Conservation (phyloP, 2,113 vertebrate genomes). For the Neolamprologus ventralis region DNA sequence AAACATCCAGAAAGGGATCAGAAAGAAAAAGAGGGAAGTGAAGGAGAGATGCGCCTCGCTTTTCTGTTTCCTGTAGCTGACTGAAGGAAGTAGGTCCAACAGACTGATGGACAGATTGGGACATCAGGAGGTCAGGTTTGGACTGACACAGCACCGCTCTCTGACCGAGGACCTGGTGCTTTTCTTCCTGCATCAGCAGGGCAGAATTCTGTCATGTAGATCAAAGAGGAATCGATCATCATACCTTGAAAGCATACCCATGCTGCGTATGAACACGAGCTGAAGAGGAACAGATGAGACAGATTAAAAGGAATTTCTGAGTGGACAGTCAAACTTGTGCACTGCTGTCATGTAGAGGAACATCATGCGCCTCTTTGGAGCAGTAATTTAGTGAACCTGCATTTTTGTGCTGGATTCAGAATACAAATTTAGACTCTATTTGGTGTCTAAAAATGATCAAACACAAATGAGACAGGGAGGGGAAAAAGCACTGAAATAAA, state of each 20-base stretch:
- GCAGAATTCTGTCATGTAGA: background rate
- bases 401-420: background rate
- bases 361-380: background rate
- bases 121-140: background rate
- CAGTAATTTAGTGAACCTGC: background rate
- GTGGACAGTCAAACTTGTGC: conserved; percentile 1
- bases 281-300: background rate
- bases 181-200: background rate
- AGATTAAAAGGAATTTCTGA: conserved; percentile 45
- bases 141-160: background rate
- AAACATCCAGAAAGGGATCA: background rate
- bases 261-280: background rate
- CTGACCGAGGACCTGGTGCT: background rate
- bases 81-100: background rate
- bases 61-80: background rate
- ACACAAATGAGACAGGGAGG: background rate
- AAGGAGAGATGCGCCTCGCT: background rate
- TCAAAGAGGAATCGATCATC: conserved; percentile 35
- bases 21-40: background rate
- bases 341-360: background rate
- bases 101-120: conserved; percentile 5
- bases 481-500: background rate
- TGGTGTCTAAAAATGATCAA: background rate
- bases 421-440: background rate
- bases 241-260: background rate